Evolutionary conservation across 2,888 invertebrate species (phyloP).

Genomic region (Hyppa rectilinea): DNA sequence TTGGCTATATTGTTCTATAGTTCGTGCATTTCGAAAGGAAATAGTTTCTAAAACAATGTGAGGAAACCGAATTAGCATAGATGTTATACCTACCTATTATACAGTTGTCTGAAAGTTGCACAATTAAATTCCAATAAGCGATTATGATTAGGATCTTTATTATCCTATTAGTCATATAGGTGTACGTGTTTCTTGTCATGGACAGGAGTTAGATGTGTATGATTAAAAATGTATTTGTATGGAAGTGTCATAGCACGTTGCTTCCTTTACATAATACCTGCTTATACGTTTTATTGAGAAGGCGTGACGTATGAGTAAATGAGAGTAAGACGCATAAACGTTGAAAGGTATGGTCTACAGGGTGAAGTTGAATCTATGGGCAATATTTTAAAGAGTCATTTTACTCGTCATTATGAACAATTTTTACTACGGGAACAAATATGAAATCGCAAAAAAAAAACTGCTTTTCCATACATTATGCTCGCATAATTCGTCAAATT

Average conservation of each 20-base stretch:
- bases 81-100: background rate
- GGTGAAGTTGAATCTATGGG: no score
- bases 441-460: no score
- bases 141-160: conserved; percentile 19
- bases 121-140: conserved; percentile 16
- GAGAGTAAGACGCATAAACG: no score
- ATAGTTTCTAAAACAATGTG: conserved; percentile 52
- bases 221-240: background rate
- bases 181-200: background rate
- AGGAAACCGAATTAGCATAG: conserved; percentile 48
- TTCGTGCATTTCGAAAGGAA: conserved; percentile 41
- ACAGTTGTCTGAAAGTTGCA: conserved; percentile 16
- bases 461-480: no score
- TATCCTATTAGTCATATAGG: conserved; percentile 1
- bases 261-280: background rate
- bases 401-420: no score
- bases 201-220: no score
- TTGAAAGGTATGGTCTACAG: no score
- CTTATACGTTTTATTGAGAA: background rate
- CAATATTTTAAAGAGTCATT: no score
- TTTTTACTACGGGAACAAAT: no score
- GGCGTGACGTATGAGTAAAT: background rate
- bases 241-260: background rate
- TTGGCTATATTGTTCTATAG: conserved; percentile 11
- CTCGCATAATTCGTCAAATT: no score